Base-by-base conservation (phyloP, 2,888 invertebrate species). In the Blera fallax region DNA sequence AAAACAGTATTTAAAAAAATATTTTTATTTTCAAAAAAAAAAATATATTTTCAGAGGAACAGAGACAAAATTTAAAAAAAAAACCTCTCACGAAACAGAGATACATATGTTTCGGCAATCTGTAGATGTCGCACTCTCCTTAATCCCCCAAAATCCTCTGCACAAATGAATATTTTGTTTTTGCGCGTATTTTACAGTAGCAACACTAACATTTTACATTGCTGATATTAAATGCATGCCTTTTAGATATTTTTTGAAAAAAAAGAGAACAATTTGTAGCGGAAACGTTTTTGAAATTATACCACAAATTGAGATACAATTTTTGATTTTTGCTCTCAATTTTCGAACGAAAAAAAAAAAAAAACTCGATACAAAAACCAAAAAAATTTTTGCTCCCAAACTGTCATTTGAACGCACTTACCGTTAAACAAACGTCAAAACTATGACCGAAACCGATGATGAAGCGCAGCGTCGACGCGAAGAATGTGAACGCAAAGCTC, bases 401-500 rank as follows among this genome's bases (percentile, higher is more conserved):
- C 32, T 60, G 50, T 48, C 64, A 76, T 50, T 65, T 60, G 43
- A 72, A 74, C 43, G 72, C 77, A 76, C 65, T 79, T 48, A 60
- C 58, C 58, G 52, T 56, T 48, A 67, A 64, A 16, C 18, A 21
- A 52, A 58, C 8, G 18, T 37, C 14, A 18, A 40, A 76, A 72
- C 40, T 3, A 90, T 89, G 89, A 84, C 89, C 14, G 88, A 89
- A 81, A 91, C 91, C 88, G 91, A 90, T 87, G 92, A 92, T 79
- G 92, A 92, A 90, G 90, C 91, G 88, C 91, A 95, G 95, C 94
- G 95, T 88, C 94, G 97, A 83, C 94, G 97, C 83, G 97, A 97
- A 95, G 97, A 97, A 96, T 97, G 97, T 95, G 97, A 97, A 93
- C 94, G 97, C 89, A 97, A 97, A 90, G 97, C 97, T 11, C 94